Evolutionary conservation across 2,888 invertebrate genomes (phyloP).

Genomic region (Thera britannica): DNA sequence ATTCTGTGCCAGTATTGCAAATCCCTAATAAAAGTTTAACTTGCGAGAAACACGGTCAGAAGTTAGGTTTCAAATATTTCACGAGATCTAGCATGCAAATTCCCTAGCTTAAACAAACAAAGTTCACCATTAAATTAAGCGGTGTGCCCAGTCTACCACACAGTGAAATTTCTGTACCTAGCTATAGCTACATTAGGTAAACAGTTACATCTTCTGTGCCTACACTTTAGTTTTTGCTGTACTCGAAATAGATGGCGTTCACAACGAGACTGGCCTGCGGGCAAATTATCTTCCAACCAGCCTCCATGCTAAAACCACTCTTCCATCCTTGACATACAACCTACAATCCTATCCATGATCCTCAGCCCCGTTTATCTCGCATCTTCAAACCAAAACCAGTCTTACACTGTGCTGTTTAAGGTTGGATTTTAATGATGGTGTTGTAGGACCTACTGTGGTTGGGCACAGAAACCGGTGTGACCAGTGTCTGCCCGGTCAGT

Average conservation of each 20-base stretch:
- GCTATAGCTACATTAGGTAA: neutral
- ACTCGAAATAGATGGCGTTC: constrained; percentile 53
- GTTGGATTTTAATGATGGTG: constrained; percentile 37
- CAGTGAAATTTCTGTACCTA: constrained; percentile 3
- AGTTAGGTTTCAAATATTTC: neutral
- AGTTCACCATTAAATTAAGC: neutral
- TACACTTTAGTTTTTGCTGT: constrained; percentile 53
- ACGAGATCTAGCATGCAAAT: neutral
- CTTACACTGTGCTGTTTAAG: neutral
- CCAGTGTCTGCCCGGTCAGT: constrained; percentile 67
- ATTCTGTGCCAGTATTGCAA: too few species aligned
- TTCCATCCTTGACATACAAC: constrained; percentile 42
- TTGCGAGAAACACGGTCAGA: too few species aligned
- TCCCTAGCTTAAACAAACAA: neutral
- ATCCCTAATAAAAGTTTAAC: too few species aligned
- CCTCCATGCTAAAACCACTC: constrained; percentile 45
- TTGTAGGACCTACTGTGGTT: constrained; percentile 45
- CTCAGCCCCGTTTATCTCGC: constrained; percentile 30
- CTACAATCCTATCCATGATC: constrained; percentile 42
- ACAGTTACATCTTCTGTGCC: constrained; percentile 11
- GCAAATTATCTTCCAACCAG: constrained; percentile 51
- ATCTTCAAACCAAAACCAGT: constrained; percentile 7
- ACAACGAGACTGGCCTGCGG: constrained; percentile 57
- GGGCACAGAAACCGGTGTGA: constrained; percentile 65
- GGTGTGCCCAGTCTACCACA: neutral